Conservation (phyloP, 1,140 invertebrate genomes). For the Akabosia matsudoensis region DNA sequence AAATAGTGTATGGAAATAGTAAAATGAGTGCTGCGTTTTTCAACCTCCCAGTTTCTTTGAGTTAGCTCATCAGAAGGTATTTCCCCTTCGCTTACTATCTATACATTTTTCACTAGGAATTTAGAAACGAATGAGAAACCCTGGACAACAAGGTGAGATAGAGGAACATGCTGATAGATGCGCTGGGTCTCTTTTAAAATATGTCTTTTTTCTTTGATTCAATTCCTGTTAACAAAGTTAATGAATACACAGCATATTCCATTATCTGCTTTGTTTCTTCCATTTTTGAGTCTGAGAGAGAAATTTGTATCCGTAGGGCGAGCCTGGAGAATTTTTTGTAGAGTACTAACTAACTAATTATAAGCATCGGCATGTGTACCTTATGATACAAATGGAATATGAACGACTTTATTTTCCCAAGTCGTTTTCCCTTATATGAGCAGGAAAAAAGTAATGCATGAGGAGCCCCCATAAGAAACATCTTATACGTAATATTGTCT, state of each 20-base stretch:
- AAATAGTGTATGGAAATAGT: too few relatives aligned
- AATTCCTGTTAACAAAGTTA: constrained; percentile 12
- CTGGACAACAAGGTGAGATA: too few relatives aligned
- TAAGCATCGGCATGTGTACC: background rate
- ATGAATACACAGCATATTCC: too few relatives aligned
- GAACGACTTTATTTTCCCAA: background rate
- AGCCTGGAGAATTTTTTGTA: background rate
- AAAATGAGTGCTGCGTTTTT: too few relatives aligned
- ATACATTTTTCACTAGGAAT: too few relatives aligned
- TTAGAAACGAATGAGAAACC: background rate
- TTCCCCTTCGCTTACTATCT: too few relatives aligned
- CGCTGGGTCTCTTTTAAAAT: background rate
- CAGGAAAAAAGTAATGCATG: too few relatives aligned
- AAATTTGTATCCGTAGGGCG: constrained; percentile 16
- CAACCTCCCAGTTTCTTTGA: too few relatives aligned
- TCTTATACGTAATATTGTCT: background rate
- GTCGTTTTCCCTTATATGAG: background rate
- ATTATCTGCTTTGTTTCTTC: constrained; percentile 1
- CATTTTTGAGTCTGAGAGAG: background rate
- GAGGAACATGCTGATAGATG: background rate
- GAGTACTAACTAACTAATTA: constrained; percentile 15
- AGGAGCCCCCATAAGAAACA: too few relatives aligned
- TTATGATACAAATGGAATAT: background rate
- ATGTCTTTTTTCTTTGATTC: constrained; percentile 16
- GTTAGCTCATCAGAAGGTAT: too few relatives aligned